A percentile compares a stretch with the other conserved stretches of the same genome.
These are phyloP conservation scores for Pangasianodon gigas DNA, from an alignment of 2,113 vertebrate genomes.

Conservation along the genomic window DNA sequence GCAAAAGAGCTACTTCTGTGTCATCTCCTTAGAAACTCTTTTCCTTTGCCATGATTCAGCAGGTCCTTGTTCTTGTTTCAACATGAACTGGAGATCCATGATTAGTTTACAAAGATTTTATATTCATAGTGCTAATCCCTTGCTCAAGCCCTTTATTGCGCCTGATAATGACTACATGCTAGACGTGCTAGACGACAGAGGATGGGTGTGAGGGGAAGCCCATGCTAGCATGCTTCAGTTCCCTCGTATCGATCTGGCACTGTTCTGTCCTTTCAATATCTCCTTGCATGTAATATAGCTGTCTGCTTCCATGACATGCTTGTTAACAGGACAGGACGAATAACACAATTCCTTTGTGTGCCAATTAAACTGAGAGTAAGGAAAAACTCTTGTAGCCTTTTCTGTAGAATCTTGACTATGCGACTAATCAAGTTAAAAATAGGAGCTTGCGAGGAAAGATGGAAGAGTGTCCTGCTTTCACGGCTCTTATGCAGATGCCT, in stretches of 20 bases:
- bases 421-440: conserved; percentile 23
- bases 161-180: not conserved
- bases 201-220: not conserved
- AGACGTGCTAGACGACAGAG: too few species aligned
- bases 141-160: not conserved
- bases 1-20: not conserved
- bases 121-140: not conserved
- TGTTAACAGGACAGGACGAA: conserved; percentile 34
- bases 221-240: not conserved
- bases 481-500: conserved; percentile 24
- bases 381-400: not conserved
- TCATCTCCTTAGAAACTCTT: not conserved
- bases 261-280: conserved; percentile 32
- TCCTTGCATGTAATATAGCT: conserved; percentile 27
- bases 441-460: not conserved
- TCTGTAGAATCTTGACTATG: conserved; percentile 2
- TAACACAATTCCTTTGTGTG: conserved; percentile 29
- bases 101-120: not conserved
- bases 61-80: not conserved
- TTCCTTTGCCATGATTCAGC: not conserved
- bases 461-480: conserved; percentile 10
- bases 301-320: conserved; percentile 24
- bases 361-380: conserved; percentile 47
- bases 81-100: not conserved
- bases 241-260: conserved; percentile 9